Percentiles rank a stretch among this genome's conserved stretches.
These are phyloP conservation scores for Chrysina gloriosa DNA, from an alignment of 2,888 invertebrate species.

Conservation along the genomic window DNA sequence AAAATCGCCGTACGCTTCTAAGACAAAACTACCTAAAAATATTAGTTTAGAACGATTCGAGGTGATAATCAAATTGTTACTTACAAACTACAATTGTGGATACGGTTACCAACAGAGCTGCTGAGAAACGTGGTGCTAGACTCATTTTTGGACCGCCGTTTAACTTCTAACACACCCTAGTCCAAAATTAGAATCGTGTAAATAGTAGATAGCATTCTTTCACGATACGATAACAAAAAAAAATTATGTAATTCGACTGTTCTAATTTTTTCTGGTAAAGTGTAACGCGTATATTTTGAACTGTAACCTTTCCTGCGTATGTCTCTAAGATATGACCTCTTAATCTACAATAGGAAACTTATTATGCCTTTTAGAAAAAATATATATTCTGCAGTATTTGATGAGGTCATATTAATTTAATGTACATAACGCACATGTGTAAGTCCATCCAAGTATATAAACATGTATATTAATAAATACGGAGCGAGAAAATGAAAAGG, in stretches of 20 bases:
- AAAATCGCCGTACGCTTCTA: constrained; percentile 20
- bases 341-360: constrained; percentile 12
- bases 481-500: too few species aligned
- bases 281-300: constrained; percentile 3
- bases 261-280: constrained; percentile 5
- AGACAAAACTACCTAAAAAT: constrained; percentile 20
- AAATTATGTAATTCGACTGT: neutral
- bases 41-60: neutral
- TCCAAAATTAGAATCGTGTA: too few species aligned
- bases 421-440: too few species aligned
- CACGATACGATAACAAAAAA: too few species aligned
- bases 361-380: neutral
- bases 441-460: too few species aligned
- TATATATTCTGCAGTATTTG: neutral
- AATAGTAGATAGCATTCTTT: too few species aligned
- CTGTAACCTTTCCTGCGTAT: constrained; percentile 12
- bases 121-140: neutral
- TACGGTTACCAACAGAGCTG: neutral
- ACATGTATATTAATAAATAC: too few species aligned
- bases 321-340: neutral
- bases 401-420: constrained; percentile 28
- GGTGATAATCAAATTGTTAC: neutral
- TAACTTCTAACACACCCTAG: neutral
- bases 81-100: neutral
- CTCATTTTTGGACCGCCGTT: neutral